phyloP scores from a whole-genome alignment of 1,140 invertebrate species.

The Heliconius melpomene region DNA sequence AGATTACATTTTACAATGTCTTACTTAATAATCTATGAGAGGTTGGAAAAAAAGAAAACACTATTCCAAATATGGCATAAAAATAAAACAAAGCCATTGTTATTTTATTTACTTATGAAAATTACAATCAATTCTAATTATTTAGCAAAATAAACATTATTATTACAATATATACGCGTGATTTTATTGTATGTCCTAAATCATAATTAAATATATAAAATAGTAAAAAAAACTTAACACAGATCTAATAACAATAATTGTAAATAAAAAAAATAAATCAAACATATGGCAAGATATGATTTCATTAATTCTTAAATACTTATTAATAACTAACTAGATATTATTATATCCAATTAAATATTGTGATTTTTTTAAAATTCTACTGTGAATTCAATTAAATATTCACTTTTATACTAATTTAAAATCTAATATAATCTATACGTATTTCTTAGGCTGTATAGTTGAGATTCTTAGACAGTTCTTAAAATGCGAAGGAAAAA shows the following conservation, averaged over 20 bases:
- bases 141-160: background rate
- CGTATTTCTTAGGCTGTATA: conserved; percentile 11
- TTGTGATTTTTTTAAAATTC: background rate
- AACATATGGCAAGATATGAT: conserved; percentile 47
- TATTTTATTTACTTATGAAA: background rate
- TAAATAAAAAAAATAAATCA: conserved; percentile 19
- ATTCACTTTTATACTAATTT: background rate
- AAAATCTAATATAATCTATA: conserved; percentile 17
- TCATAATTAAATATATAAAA: conserved; percentile 10
- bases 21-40: background rate
- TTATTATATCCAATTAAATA: conserved; percentile 5
- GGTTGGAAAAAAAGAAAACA: background rate
- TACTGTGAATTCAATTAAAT: background rate
- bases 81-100: conserved; percentile 13
- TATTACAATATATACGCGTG: background rate
- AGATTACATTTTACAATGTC: conserved; percentile 1
- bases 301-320: conserved; percentile 10
- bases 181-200: background rate
- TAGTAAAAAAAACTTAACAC: conserved; percentile 22
- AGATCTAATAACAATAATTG: conserved; percentile 6
- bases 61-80: conserved; percentile 1
- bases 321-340: background rate
- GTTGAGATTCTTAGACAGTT: conserved; percentile 12
- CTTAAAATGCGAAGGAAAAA: background rate
- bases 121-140: conserved; percentile 7